phyloP scores from a whole-genome alignment of 2,888 invertebrate genomes.

The Amphipoea oculea region DNA sequence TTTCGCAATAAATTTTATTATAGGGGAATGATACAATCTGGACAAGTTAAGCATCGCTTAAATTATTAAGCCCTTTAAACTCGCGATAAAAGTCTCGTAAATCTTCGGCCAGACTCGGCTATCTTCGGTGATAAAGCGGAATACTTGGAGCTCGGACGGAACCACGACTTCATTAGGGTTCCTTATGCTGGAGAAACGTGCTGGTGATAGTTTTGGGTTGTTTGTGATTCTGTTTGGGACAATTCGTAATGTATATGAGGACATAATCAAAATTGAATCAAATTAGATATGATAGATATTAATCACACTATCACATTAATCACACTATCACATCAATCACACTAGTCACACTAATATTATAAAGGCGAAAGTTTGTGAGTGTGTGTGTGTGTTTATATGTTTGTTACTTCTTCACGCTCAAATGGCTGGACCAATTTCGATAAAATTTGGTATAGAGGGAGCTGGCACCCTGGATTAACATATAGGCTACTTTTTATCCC shows the following conservation, averaged over 20 bases:
- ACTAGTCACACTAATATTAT: too few relatives aligned
- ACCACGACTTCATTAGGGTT: slow-evolving; percentile 55
- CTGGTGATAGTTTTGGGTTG: slow-evolving; percentile 8
- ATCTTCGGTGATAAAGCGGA: slow-evolving; percentile 64
- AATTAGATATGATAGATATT: neutral
- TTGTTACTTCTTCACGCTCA: too few relatives aligned
- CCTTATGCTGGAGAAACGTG: slow-evolving; percentile 33
- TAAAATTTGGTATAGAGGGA: too few relatives aligned
- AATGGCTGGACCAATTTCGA: too few relatives aligned
- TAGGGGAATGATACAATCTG: slow-evolving; percentile 62
- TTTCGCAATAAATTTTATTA: slow-evolving; percentile 57
- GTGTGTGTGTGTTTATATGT: too few relatives aligned
- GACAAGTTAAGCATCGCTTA: slow-evolving; percentile 65
- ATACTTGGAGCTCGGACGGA: slow-evolving; percentile 50
- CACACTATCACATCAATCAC: too few relatives aligned
- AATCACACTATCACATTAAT: too few relatives aligned
- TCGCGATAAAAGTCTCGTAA: slow-evolving; percentile 77
- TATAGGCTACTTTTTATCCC: too few relatives aligned
- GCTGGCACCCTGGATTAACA: too few relatives aligned
- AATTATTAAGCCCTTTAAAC: slow-evolving; percentile 75
- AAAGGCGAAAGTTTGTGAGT: too few relatives aligned
- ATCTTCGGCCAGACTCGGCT: slow-evolving; percentile 66
- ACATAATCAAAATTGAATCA: neutral
- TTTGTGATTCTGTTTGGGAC: neutral
- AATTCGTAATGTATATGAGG: neutral